A percentile compares a stretch with the other conserved stretches of the same genome.
Evolutionary conservation across 1,140 invertebrate genomes (phyloP).

Genomic region (Pachyrhynchus sulphureomaculatus): DNA sequence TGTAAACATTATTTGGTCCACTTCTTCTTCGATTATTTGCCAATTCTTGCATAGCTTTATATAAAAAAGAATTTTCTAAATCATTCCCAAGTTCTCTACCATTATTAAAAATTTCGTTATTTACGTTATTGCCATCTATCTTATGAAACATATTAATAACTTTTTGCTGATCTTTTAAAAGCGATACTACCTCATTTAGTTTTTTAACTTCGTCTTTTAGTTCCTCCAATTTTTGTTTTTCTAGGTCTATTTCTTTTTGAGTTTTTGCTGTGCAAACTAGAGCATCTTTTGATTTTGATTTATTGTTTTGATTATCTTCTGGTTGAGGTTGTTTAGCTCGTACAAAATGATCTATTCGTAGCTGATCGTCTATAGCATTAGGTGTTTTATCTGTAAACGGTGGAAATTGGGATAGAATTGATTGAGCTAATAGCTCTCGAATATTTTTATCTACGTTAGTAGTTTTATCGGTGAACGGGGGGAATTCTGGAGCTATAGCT

Average conservation of each 20-base stretch:
- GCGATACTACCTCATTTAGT: conserved; percentile 36
- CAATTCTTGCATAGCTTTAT: background rate
- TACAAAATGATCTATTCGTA: background rate
- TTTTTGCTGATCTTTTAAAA: conserved; percentile 43
- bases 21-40: background rate
- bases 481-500: no score
- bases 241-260: conserved; percentile 12
- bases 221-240: conserved; percentile 33
- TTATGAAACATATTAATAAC: background rate
- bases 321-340: background rate
- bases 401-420: no score
- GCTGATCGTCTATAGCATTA: no score
- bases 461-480: no score
- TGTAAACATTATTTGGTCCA: background rate
- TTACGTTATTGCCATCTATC: background rate
- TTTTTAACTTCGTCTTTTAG: conserved; percentile 42
- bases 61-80: conserved; percentile 6
- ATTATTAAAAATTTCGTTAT: background rate
- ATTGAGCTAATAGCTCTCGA: no score
- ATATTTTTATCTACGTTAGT: no score
- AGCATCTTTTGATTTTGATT: background rate
- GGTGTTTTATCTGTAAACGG: no score
- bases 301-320: background rate
- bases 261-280: conserved; percentile 2
- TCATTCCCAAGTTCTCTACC: background rate